Evolutionary conservation across 2,888 invertebrate species (phyloP).

Genomic region (Eudiplozoon nipponicum): DNA sequence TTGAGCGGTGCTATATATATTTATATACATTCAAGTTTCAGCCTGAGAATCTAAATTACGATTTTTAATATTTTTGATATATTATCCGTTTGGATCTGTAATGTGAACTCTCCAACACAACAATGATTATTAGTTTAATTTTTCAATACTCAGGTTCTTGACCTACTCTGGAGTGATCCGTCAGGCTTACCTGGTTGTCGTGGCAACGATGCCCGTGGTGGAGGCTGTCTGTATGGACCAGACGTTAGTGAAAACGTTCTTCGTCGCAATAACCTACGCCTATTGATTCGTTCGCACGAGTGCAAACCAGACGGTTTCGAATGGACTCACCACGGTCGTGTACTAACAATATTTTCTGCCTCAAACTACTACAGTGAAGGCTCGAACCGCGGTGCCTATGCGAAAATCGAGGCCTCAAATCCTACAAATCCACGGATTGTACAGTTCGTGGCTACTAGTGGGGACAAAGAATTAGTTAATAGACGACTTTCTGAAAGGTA

Average conservation of each 20-base stretch:
- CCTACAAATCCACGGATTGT: slow-evolving; percentile 11
- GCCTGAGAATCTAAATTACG: no score
- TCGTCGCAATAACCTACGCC: slow-evolving; percentile 41
- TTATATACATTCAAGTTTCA: no score
- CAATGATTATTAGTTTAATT: no score
- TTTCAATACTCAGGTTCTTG: slow-evolving; percentile 62
- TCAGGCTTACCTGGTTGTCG: slow-evolving; percentile 26
- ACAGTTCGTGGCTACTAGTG: slow-evolving; percentile 14
- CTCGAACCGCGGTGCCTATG: slow-evolving; percentile 62
- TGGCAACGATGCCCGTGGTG: slow-evolving; percentile 40
- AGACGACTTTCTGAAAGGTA: no score
- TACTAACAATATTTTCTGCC: slow-evolving; percentile 68
- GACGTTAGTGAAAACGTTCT: slow-evolving; percentile 50
- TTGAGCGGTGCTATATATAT: no score
- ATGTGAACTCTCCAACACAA: no score
- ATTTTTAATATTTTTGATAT: no score
- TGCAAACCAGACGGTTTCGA: slow-evolving; percentile 71
- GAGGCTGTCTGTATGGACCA: slow-evolving; percentile 65
- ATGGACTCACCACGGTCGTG: slow-evolving; percentile 50
- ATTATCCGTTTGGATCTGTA: no score
- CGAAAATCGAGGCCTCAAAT: slow-evolving; percentile 34
- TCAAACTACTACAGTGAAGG: slow-evolving; percentile 83
- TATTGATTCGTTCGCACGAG: slow-evolving; percentile 57
- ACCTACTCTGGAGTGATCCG: slow-evolving; percentile 70
- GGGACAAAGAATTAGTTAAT: slow-evolving; percentile 17